Base-by-base conservation (phyloP, 2,888 invertebrate species). In the Acronicta psi region DNA sequence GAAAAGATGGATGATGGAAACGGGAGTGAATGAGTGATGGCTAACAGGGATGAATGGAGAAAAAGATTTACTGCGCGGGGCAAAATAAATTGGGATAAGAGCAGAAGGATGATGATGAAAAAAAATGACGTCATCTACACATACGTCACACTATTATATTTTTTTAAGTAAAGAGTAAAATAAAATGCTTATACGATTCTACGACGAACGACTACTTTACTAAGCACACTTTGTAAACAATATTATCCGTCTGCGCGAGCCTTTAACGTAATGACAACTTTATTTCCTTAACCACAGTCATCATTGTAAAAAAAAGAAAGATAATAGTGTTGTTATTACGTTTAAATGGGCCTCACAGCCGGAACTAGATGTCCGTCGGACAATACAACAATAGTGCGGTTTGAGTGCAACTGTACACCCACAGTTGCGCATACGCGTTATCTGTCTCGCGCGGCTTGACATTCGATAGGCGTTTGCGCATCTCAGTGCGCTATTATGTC, bases 391-490 rank as follows among this genome's bases (percentile, higher is more conserved):
- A 90, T 87, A 76, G 75, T 69, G 81, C 71, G 88, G 89, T 89
- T 86, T 86, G 84, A 88, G 82, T 89, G 92, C 84, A 92, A 91
- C 83, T 75, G 67, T 79, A 91, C 87, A 91, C 91, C 84, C 82
- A 81, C 84, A 44, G 50, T 41, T 54, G 55, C 70, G 75, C 61
- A 64, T 58, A 46, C 66, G 69, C 57, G 71, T 71, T 83, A 79
- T 79, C 82, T 83, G 81, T 83, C 82, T 54, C 65, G 63, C 44
- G 56, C 61, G 73, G 69, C 46, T 63, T 73, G 87, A 76, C 75
- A 88, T 86, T 76, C 71, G 87, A 89, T 89, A 82, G 71, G 79
- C 84, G 84, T 63, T 56, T 74, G 85, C 87, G 83, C 88, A 86
- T 88, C 89, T 77, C 65, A 70, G 46, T 57, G 66, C 60, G 65